Conservation (phyloP, 92 coral and sea anemone genomes). For the Actinernus sp. region DNA sequence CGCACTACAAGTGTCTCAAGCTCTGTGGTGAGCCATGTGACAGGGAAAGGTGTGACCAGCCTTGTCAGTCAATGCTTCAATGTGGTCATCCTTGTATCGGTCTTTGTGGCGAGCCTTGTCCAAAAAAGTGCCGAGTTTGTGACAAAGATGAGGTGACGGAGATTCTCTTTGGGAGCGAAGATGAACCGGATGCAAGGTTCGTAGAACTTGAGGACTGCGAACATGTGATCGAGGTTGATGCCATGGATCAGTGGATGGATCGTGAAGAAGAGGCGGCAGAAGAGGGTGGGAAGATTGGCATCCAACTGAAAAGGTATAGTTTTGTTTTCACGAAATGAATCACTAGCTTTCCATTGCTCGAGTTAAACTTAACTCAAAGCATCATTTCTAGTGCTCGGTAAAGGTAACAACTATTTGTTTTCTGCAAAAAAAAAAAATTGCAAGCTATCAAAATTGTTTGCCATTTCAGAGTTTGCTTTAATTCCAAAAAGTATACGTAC, state of each 20-base stretch:
- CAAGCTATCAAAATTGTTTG: too few species aligned
- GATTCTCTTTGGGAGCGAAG: slow-evolving; percentile 88
- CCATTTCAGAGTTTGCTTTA: too few species aligned
- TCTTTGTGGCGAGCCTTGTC: slow-evolving; percentile 95
- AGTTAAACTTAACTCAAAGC: too few species aligned
- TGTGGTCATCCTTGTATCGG: slow-evolving; percentile 92
- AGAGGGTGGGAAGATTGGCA: slow-evolving; percentile 40
- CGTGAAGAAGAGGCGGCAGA: slow-evolving; percentile 24
- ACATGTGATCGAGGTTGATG: slow-evolving; percentile 83
- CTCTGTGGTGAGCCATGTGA: slow-evolving; percentile 84
- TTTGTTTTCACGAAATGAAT: too few species aligned
- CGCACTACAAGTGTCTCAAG: slow-evolving; percentile 61
- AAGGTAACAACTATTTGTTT: too few species aligned
- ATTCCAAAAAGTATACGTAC: too few species aligned
- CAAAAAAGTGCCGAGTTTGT: slow-evolving; percentile 89
- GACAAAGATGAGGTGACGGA: slow-evolving; percentile 88
- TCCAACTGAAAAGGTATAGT: slow-evolving; percentile 73
- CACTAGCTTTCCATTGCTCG: too few species aligned
- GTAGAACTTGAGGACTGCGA: slow-evolving; percentile 90
- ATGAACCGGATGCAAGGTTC: slow-evolving; percentile 83
- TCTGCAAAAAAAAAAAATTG: too few species aligned
- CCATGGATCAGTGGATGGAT: slow-evolving; percentile 88
- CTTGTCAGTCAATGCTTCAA: slow-evolving; percentile 46
- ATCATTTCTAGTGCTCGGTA: too few species aligned
- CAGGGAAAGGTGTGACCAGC: slow-evolving; percentile 76